A percentile compares a stretch with the other conserved stretches of the same genome.
phyloP scores from a whole-genome alignment of 2,113 vertebrate genomes.

The Lota lota region DNA sequence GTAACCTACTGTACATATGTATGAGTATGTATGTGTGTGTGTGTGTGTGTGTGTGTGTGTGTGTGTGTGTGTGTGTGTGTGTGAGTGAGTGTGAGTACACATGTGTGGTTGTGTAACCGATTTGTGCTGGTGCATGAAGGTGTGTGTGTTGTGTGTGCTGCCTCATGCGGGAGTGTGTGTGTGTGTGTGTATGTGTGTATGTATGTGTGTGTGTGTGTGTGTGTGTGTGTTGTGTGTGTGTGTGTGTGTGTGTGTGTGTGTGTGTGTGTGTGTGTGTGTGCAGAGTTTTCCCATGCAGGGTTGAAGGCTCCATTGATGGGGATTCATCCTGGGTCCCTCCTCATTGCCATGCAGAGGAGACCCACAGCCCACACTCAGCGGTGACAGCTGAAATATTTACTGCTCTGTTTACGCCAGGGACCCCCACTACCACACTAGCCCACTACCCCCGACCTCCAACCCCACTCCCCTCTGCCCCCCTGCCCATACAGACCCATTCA shows the following conservation, averaged over 20 bases:
- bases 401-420: conserved; percentile 61
- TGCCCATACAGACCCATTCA: too few species aligned
- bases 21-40: background rate
- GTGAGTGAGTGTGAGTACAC: background rate
- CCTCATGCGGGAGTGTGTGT: conserved; percentile 21
- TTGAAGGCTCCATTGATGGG: conserved; percentile 72
- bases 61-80: background rate
- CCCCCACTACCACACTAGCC: background rate
- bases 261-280: conserved; percentile 33
- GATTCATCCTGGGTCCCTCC: conserved; percentile 42
- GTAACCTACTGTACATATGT: background rate
- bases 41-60: background rate
- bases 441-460: conserved; percentile 14
- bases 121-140: background rate
- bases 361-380: conserved; percentile 71
- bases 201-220: conserved; percentile 21
- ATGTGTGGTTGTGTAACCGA: background rate
- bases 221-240: conserved; percentile 23
- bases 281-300: conserved; percentile 49
- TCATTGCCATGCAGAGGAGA: conserved; percentile 75
- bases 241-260: conserved; percentile 29
- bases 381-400: conserved; percentile 79
- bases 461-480: conserved; percentile 10
- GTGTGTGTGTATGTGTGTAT: background rate
- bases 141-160: conserved; percentile 20